Conservation (phyloP, 1,140 invertebrate genomes). For the Brachionus calyciflorus region DNA sequence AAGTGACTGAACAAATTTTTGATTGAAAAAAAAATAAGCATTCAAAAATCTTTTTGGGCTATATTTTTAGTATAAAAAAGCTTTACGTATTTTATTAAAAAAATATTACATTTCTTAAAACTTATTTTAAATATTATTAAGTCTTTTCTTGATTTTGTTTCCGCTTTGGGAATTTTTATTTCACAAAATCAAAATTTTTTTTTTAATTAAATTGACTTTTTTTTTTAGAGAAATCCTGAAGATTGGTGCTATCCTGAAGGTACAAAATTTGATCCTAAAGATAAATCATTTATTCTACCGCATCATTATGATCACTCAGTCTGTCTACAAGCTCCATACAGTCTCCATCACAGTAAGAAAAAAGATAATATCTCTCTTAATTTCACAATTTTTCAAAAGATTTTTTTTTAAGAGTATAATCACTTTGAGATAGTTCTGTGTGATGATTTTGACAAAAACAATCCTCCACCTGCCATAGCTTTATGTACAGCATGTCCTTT, state of each 20-base stretch:
- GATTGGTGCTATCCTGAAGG: constrained; percentile 55
- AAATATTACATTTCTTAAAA: too few relatives aligned
- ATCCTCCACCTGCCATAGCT: constrained; percentile 52
- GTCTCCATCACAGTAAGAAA: constrained; percentile 53
- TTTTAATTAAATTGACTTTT: too few relatives aligned
- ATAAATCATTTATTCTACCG: constrained; percentile 50
- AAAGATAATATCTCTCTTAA: constrained; percentile 3
- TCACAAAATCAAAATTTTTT: too few relatives aligned
- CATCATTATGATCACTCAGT: constrained; percentile 49
- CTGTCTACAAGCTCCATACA: constrained; percentile 53
- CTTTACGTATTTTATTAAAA: too few relatives aligned
- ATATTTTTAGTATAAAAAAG: too few relatives aligned
- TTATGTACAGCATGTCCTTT: constrained; percentile 54
- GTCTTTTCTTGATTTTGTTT: too few relatives aligned
- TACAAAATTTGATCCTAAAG: constrained; percentile 50
- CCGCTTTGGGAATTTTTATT: too few relatives aligned
- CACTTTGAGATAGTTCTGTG: constrained; percentile 55
- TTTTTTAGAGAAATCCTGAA: constrained; percentile 51
- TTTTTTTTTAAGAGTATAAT: constrained; percentile 47
- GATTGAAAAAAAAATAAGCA: too few relatives aligned
- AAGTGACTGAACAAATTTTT: too few relatives aligned
- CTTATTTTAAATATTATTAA: too few relatives aligned
- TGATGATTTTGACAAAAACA: constrained; percentile 52
- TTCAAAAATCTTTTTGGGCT: too few relatives aligned
- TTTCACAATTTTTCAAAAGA: background rate